Base-by-base conservation (phyloP, 30 jellyfish, hydroid and myxozoan species). In the Aurelia coerulea region DNA sequence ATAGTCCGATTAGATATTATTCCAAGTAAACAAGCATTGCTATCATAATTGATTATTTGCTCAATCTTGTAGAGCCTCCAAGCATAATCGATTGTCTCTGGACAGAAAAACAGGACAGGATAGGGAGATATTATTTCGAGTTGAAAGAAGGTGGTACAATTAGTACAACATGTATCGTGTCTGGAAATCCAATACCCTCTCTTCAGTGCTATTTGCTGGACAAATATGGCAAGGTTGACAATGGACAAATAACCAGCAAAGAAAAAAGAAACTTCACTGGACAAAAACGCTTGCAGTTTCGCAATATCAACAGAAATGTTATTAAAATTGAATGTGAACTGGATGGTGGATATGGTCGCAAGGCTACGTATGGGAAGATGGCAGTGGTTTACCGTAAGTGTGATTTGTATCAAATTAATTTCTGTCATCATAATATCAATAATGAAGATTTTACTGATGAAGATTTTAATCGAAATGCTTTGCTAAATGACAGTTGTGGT, bases 161-260 rank as follows among this genome's bases (percentile, higher is more conserved):
- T 1, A 76, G 63, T 33, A 56, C 87, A 18, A 76, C 87, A 2
- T 76, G 87, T 52, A 14, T 1, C 39, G 87, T 76, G 2, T 56
- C 19, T 76, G 87, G 87, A 0, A 56, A 76, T 75, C 87, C 87
- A 53, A 63, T 54, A 19, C 87, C 87, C 58, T 5, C 2, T 17
- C 77, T 76, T 2, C 13, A 16, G 10, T 76, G 87, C 15, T 39
- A 39, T 39, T 39, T 39, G 6, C 6, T 39, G 51, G 6, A 39
- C 6, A 39, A 39, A 39, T 0, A 39, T 0, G 51, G 51, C 8
- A 39, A 39, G 6, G 51, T 39, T 3, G 51, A 39, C 51, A 39
- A 2, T 39, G 51, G 51, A 3, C 51, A 39, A 39, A 39, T 39
- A 39, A 39, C 51, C 51, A 39, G 51, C 51, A 39, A 39, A 39